A percentile compares a stretch with the other conserved stretches of the same genome.
Evolutionary conservation across 2,113 vertebrate genomes (phyloP).

Genomic region (Tragelaphus strepsiceros): DNA sequence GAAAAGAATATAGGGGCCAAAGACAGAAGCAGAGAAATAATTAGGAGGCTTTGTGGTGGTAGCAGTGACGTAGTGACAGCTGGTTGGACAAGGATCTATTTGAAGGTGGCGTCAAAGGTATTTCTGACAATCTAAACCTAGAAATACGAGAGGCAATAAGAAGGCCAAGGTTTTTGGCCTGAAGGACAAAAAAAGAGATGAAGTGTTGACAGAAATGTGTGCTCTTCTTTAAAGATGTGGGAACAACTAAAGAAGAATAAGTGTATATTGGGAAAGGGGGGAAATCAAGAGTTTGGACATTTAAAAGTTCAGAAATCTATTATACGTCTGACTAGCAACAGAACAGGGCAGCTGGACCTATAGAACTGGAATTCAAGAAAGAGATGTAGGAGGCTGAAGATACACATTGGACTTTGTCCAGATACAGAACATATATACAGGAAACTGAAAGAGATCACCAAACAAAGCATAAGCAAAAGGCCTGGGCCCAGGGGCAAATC

Average conservation of each 20-base stretch:
- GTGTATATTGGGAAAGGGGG: not conserved
- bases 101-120: not conserved
- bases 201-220: not conserved
- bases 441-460: not conserved
- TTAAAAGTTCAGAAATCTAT: not conserved
- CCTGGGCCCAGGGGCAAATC: not conserved
- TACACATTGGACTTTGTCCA: not conserved
- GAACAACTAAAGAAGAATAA: not conserved
- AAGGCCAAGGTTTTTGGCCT: not conserved
- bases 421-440: not conserved
- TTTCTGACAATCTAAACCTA: not conserved
- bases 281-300: not conserved
- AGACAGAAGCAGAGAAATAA: not conserved
- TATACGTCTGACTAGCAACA: not conserved
- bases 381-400: fast-evolving
- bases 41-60: not conserved
- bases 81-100: not conserved
- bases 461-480: not conserved
- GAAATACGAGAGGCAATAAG: not conserved
- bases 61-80: not conserved
- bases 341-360: not conserved
- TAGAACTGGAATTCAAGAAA: not conserved
- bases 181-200: not conserved
- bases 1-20: not conserved
- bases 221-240: not conserved